phyloP scores from a whole-genome alignment of 1,140 invertebrate genomes.

The Campodea augens region DNA sequence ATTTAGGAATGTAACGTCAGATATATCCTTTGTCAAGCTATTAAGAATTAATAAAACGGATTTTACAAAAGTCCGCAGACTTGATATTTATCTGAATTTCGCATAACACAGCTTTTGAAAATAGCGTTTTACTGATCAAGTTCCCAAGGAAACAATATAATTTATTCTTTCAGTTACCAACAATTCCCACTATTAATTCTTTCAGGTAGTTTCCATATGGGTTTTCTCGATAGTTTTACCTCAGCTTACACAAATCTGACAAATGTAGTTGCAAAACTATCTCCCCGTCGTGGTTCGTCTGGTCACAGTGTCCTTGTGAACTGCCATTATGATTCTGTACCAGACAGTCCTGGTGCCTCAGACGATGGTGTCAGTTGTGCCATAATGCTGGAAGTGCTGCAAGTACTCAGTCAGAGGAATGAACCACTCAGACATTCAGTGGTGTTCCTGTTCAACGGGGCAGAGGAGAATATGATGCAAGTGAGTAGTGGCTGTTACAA shows the following conservation, averaged over 20 bases:
- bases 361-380: conserved; percentile 58
- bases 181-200: no score
- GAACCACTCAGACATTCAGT: conserved; percentile 34
- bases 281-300: conserved; percentile 26
- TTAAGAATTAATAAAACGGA: no score
- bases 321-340: conserved; percentile 64
- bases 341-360: conserved; percentile 44
- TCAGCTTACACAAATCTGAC: conserved; percentile 33
- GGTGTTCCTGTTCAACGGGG: conserved; percentile 62
- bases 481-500: no score
- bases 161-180: no score
- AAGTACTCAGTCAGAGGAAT: conserved; percentile 37
- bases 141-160: no score
- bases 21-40: no score
- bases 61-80: no score
- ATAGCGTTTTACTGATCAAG: no score
- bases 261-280: conserved; percentile 47
- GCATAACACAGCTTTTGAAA: no score
- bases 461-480: conserved; percentile 46
- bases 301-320: conserved; percentile 47
- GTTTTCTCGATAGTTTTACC: conserved; percentile 20
- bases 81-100: no score
- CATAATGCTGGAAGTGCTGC: conserved; percentile 47
- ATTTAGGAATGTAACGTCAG: no score
- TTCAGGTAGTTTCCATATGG: not conserved